Evolutionary conservation across 2,888 invertebrate species (phyloP).

Genomic region (Flexamia atlantica): DNA sequence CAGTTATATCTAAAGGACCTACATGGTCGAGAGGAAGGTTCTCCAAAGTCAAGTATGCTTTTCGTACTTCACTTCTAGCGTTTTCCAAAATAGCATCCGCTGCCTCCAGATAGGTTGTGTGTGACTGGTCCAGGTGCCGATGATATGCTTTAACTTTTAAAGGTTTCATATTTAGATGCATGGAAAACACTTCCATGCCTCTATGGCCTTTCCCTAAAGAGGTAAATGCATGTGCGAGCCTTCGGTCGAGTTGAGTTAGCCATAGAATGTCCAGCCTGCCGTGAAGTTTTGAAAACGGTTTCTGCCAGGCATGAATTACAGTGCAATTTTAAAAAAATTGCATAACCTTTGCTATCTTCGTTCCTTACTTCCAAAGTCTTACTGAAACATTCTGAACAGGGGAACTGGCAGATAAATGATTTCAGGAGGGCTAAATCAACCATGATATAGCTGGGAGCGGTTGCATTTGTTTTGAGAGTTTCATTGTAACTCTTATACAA

Average conservation of each 20-base stretch:
- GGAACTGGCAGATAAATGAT: conserved; percentile 41
- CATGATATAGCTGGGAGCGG: conserved; percentile 20
- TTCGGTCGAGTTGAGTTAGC: conserved; percentile 31
- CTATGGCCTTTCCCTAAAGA: conserved; percentile 57
- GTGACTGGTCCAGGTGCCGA: conserved; percentile 23
- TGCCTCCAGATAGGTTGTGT: conserved; percentile 1
- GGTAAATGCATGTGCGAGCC: conserved; percentile 33
- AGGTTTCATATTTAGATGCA: conserved; percentile 52
- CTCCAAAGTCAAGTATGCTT: conserved; percentile 13
- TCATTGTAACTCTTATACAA: conserved; percentile 45
- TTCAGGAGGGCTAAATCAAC: conserved; percentile 15
- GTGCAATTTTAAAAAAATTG: not conserved
- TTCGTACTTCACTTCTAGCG: conserved; percentile 39
- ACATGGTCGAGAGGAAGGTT: conserved; percentile 20
- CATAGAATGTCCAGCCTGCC: not conserved
- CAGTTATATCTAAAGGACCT: conserved; percentile 44
- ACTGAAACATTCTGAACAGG: conserved; percentile 50
- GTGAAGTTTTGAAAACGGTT: conserved; percentile 33
- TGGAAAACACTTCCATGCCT: conserved; percentile 33
- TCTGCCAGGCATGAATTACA: conserved; percentile 22
- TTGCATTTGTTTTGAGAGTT: conserved; percentile 3
- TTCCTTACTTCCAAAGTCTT: conserved; percentile 20
- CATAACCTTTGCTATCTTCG: conserved; percentile 9
- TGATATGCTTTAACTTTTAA: conserved; percentile 22
- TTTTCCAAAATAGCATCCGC: conserved; percentile 39